Conservation (phyloP, 2,113 vertebrate species). For the Sphaerodactylus townsendi region DNA sequence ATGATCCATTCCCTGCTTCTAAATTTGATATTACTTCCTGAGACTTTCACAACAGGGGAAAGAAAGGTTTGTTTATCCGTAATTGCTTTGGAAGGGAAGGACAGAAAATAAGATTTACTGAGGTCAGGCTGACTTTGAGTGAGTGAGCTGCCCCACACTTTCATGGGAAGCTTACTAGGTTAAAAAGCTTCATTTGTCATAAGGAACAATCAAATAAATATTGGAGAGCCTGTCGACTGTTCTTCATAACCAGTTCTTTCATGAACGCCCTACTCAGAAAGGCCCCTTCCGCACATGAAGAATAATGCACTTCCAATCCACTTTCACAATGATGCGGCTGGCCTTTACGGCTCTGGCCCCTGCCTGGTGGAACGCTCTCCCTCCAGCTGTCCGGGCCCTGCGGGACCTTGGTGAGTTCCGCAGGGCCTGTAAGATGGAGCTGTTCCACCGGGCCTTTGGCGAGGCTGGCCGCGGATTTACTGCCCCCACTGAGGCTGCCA, state of each 20-base stretch:
- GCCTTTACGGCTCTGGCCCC: no score
- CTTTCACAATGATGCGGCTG: no score
- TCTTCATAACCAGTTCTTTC: conserved; percentile 59
- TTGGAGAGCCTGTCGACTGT: conserved; percentile 16
- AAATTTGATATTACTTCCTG: conserved; percentile 18
- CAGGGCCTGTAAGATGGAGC: no score
- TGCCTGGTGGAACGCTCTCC: no score
- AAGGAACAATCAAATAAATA: conserved; percentile 55
- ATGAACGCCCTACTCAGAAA: conserved; percentile 56
- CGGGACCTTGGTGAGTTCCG: no score
- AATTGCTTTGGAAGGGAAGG: conserved; percentile 12
- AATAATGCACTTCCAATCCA: no score
- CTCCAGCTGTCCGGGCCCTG: no score
- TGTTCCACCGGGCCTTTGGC: no score
- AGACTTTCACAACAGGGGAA: conserved; percentile 24
- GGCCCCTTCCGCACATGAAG: no score
- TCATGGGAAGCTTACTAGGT: conserved; percentile 41
- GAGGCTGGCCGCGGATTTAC: no score
- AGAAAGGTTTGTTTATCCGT: conserved; percentile 20
- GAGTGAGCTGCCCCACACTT: conserved; percentile 31
- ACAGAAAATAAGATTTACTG: conserved; percentile 29
- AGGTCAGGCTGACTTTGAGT: conserved; percentile 35
- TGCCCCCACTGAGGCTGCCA: no score
- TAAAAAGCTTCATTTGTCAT: conserved; percentile 35
- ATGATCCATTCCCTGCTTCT: background rate